Evolutionary conservation across 64 coral and sea anemone species (phyloP).

Genomic region (Stichodactyla mertensii): DNA sequence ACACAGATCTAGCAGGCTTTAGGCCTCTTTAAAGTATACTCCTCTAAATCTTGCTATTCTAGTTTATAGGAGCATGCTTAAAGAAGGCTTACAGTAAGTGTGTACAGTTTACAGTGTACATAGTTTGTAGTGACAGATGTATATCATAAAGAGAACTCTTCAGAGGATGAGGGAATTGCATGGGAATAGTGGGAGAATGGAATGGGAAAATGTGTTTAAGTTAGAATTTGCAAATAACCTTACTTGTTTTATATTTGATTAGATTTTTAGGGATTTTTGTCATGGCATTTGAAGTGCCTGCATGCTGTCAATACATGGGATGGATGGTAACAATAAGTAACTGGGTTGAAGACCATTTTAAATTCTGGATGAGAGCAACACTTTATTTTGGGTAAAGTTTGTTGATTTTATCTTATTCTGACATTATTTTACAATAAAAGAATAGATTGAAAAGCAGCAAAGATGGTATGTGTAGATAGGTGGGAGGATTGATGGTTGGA

Average conservation of each 20-base stretch:
- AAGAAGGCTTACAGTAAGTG: too few relatives aligned
- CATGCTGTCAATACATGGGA: slow-evolving; percentile 74
- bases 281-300: slow-evolving; percentile 77
- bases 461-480: background rate
- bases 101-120: too few relatives aligned
- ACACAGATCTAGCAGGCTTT: background rate
- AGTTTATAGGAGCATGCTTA: too few relatives aligned
- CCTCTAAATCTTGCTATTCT: too few relatives aligned
- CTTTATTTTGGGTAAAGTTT: slow-evolving; percentile 71
- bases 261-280: slow-evolving; percentile 65
- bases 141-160: too few relatives aligned
- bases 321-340: slow-evolving; percentile 65
- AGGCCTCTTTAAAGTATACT: too few relatives aligned
- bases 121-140: too few relatives aligned
- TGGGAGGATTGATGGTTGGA: too few relatives aligned
- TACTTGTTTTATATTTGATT: slow-evolving; percentile 1
- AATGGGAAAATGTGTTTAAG: too few relatives aligned
- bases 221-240: background rate
- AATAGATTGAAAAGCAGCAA: background rate
- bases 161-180: too few relatives aligned
- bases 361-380: slow-evolving; percentile 90
- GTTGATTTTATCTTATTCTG: background rate
- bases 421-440: background rate
- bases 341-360: slow-evolving; percentile 89
- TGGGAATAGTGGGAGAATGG: too few relatives aligned